These are phyloP conservation scores for Piscicola geometra DNA, from an alignment of 2,888 invertebrate genomes.

Conservation along the genomic window DNA sequence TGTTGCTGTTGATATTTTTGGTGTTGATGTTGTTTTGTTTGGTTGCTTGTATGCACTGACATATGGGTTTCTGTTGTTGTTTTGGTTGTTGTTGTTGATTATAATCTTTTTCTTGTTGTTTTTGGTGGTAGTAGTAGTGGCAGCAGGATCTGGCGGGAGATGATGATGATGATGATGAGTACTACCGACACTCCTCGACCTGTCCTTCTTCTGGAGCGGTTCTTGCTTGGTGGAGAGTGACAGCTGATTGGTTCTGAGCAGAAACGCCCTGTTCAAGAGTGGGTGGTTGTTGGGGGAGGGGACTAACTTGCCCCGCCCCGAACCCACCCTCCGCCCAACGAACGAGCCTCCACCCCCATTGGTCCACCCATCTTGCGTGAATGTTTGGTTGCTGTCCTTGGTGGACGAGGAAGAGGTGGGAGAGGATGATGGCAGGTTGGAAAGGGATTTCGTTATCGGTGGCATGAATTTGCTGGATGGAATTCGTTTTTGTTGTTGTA, in stretches of 20 bases:
- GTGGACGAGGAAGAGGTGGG: neutral
- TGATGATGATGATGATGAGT: neutral
- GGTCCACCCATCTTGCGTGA: neutral
- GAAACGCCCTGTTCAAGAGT: constrained; percentile 32
- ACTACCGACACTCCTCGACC: constrained; percentile 25
- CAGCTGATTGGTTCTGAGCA: constrained; percentile 20
- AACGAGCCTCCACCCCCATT: neutral
- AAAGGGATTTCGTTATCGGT: constrained; percentile 29
- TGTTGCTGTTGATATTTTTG: neutral
- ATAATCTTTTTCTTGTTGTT: too few relatives aligned
- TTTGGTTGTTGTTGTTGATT: too few relatives aligned
- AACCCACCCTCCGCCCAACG: neutral
- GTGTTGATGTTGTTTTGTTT: neutral
- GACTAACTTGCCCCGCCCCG: neutral
- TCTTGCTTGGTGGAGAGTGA: neutral
- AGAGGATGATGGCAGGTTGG: neutral
- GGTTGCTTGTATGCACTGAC: neutral
- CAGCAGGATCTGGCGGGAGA: too few relatives aligned
- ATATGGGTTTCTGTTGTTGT: too few relatives aligned
- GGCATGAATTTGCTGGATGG: constrained; percentile 7
- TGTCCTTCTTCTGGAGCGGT: neutral
- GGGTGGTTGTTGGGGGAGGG: neutral
- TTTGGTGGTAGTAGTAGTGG: too few relatives aligned
- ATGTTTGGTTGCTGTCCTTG: neutral
- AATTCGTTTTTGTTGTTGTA: neutral